These are phyloP conservation scores for Ceratina calcarata DNA, from an alignment of 1,140 invertebrate species.

Conservation along the genomic window DNA sequence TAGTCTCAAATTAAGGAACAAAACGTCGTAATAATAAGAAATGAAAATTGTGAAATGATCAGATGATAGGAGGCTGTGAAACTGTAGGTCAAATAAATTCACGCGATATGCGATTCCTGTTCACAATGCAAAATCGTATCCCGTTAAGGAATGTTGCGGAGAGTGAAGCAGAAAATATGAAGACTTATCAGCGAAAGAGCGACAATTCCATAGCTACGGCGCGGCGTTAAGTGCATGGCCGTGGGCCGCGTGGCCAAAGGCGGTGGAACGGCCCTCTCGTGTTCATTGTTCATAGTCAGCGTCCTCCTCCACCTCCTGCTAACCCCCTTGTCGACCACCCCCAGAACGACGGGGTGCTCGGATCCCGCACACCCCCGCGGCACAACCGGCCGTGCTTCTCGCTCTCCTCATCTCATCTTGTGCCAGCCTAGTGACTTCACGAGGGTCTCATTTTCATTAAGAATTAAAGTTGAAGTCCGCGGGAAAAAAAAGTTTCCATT, in stretches of 20 bases:
- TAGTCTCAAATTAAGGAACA: too few relatives aligned
- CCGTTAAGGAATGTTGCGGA: neutral
- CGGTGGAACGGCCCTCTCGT: slow-evolving; percentile 76
- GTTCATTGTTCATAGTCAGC: slow-evolving; percentile 76
- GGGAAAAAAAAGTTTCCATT: slow-evolving; percentile 70
- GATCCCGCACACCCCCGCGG: slow-evolving; percentile 19
- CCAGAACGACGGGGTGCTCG: slow-evolving; percentile 2
- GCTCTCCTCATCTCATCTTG: slow-evolving; percentile 73
- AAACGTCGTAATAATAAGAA: too few relatives aligned
- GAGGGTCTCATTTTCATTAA: slow-evolving; percentile 77
- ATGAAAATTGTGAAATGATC: too few relatives aligned
- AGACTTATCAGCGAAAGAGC: slow-evolving; percentile 32
- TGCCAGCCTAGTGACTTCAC: slow-evolving; percentile 69
- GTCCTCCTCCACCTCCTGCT: slow-evolving; percentile 53
- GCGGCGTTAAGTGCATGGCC: slow-evolving; percentile 73
- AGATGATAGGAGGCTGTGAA: too few relatives aligned
- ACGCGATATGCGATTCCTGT: too few relatives aligned
- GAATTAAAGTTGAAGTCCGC: slow-evolving; percentile 74
- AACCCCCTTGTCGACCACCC: slow-evolving; percentile 57
- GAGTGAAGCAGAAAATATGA: neutral
- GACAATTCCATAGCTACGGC: slow-evolving; percentile 77
- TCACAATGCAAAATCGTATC: neutral
- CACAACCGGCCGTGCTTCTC: slow-evolving; percentile 60
- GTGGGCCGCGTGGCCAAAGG: slow-evolving; percentile 77
- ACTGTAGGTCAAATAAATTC: too few relatives aligned